phyloP scores from a whole-genome alignment of 2,797 vertebrate species.

The Microctenopoma lineatum region DNA sequence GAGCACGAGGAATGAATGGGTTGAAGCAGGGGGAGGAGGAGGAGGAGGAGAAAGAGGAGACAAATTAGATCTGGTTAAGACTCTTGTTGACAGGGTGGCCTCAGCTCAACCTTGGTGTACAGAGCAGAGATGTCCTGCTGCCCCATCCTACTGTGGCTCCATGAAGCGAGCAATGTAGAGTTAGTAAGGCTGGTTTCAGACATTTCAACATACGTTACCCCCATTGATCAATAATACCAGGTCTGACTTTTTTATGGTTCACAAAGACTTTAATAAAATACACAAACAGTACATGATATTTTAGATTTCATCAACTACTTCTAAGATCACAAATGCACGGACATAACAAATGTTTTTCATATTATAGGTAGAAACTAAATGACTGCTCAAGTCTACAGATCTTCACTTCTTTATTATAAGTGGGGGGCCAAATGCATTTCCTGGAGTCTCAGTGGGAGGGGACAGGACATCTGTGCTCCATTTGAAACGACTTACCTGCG shows the following conservation, averaged over 20 bases:
- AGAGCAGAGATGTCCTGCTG: constrained; percentile 71
- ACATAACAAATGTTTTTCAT: background rate
- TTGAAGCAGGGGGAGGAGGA: constrained; percentile 55
- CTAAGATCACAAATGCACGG: background rate
- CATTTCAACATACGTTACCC: too few relatives aligned
- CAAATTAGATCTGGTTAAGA: constrained; percentile 86
- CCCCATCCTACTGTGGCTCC: constrained; percentile 72
- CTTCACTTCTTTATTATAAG: background rate
- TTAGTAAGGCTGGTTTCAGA: background rate
- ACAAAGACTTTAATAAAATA: background rate
- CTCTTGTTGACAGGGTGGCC: constrained; percentile 53
- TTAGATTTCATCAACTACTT: background rate
- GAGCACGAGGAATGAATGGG: constrained; percentile 59
- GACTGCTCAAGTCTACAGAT: constrained; percentile 4
- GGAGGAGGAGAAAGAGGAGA: constrained; percentile 75
- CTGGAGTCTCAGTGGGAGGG: constrained; percentile 85
- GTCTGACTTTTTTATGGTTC: background rate
- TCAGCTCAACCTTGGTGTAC: constrained; percentile 73
- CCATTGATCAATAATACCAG: too few relatives aligned
- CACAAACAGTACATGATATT: background rate
- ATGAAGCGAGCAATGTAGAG: constrained; percentile 46
- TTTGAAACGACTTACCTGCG: constrained; percentile 96
- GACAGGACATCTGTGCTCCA: constrained; percentile 79
- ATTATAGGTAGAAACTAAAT: background rate
- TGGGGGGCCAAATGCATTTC: constrained; percentile 58